Percentiles rank a stretch among this genome's conserved stretches.
phyloP scores from a whole-genome alignment of 2,797 vertebrate species.

The Rhinogobio ventralis region DNA sequence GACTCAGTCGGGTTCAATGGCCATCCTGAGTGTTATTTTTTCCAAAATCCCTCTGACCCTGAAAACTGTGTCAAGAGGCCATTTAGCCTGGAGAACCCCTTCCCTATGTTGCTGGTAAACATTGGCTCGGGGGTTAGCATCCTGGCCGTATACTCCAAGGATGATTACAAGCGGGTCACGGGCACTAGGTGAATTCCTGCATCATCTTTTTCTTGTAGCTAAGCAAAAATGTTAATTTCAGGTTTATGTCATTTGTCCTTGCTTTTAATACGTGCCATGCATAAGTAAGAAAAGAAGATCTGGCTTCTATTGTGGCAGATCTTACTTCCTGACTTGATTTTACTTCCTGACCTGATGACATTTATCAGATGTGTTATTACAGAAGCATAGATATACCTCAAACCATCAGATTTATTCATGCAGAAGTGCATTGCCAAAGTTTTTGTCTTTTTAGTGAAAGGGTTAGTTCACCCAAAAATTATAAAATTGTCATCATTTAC shows the following conservation, averaged over 20 bases:
- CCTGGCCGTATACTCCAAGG: slow-evolving; percentile 89
- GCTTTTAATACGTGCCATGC: neutral
- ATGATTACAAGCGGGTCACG: slow-evolving; percentile 87
- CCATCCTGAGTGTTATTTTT: slow-evolving; percentile 89
- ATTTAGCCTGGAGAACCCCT: slow-evolving; percentile 88
- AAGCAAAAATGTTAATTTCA: neutral
- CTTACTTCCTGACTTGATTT: neutral
- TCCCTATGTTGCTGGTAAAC: slow-evolving; percentile 88
- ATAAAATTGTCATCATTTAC: too few species aligned
- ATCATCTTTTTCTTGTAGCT: neutral
- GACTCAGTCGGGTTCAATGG: slow-evolving; percentile 89
- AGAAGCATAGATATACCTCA: neutral
- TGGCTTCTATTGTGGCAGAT: neutral
- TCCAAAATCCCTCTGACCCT: slow-evolving; percentile 89
- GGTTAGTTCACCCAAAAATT: neutral
- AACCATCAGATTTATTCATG: neutral
- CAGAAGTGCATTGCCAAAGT: neutral
- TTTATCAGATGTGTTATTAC: neutral
- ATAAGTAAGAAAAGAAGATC: neutral
- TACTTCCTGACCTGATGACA: neutral
- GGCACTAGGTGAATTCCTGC: slow-evolving; percentile 82
- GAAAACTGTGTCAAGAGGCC: slow-evolving; percentile 88
- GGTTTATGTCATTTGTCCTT: neutral
- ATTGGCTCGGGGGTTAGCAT: slow-evolving; percentile 91
- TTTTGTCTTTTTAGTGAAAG: neutral